Evolutionary conservation across 2,113 vertebrate species (phyloP), one percentile per base, ranked within the genome.

Genomic region (Xenopus borealis): DNA sequence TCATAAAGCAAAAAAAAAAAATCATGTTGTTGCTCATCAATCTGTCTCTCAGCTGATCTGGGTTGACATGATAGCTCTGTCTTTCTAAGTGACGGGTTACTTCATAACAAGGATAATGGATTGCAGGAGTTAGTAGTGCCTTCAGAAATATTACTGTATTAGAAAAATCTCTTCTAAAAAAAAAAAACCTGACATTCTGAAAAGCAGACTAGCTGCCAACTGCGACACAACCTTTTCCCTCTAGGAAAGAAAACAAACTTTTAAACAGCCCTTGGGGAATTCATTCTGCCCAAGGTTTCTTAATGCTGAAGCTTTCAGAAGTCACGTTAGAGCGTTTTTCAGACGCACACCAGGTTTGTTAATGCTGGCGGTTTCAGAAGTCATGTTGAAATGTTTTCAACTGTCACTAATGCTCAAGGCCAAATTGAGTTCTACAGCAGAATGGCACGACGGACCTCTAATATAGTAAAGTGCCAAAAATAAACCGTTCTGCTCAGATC

Each of bases 361-460:
- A 50, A 50, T 50, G 47, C 12, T 12, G 47, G 14, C 6, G 47
- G 47, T 50, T 50, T 50, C 47, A 50, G 33, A 40, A 12, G 19
- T 23, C 12, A 27, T 3, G 61, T 62, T 61, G 12, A 14, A 27
- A 47, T 65, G 62, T 65, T 12, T 72, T 65, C 17, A 58, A 10
- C 53, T 72, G 71, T 72, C 71, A 72, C 62, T 72, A 65, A 72
- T 72, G 61, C 14, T 72, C 17, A 55, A 27, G 46, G 62, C 64
- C 50, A 65, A 65, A 62, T 44, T 14, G 47, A 13, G 47, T 16
- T 65, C 2, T 66, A 62, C 44, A 20, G 71, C 7, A 57, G 62
- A 62, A 55, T 55, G 50, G 64, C 55, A 72, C 27, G 30, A n/a
- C 9, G 10, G 47, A 50, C 14, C 47, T 50, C 11, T 50, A 50